Percentiles rank a stretch among this genome's conserved stretches.
Evolutionary conservation across 1,140 invertebrate species (phyloP).

Genomic region (Nylanderia fulva): DNA sequence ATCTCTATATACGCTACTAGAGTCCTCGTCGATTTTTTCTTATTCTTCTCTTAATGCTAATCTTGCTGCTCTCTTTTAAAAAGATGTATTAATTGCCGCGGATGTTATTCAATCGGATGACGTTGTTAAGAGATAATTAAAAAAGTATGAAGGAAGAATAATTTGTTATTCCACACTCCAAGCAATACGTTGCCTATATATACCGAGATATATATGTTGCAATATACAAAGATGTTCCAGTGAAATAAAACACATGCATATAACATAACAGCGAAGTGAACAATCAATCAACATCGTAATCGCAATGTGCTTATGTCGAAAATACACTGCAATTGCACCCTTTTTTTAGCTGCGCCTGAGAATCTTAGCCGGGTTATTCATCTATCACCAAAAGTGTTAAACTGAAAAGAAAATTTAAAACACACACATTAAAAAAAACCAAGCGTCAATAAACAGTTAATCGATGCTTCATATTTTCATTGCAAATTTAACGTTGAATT

Average conservation of each 20-base stretch:
- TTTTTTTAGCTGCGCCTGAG: slow-evolving; percentile 24
- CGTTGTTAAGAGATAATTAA: not conserved
- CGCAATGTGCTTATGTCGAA: not conserved
- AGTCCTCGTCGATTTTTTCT: slow-evolving; percentile 19
- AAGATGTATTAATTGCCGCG: slow-evolving; percentile 21
- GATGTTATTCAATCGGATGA: not conserved
- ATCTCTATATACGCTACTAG: slow-evolving; percentile 39
- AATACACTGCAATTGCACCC: not conserved
- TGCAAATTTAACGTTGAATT: not conserved
- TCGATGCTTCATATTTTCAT: slow-evolving; percentile 26
- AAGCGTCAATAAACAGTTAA: slow-evolving; percentile 5
- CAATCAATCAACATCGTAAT: slow-evolving; percentile 10
- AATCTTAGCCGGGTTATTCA: slow-evolving; percentile 10
- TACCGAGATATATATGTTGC: not conserved
- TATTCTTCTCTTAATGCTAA: slow-evolving; percentile 29
- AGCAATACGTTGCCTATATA: not conserved
- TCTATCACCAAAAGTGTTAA: slow-evolving; percentile 43
- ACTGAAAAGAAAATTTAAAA: slow-evolving; percentile 59
- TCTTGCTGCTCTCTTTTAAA: slow-evolving; percentile 5
- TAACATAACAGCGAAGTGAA: not conserved
- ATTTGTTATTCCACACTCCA: not conserved
- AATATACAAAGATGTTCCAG: not conserved
- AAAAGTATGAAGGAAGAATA: slow-evolving; percentile 11
- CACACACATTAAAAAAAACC: not conserved
- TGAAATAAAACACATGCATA: slow-evolving; percentile 32